These are phyloP conservation scores for Xanthorhoe spadicearia DNA, from an alignment of 2,888 invertebrate species.

Conservation along the genomic window DNA sequence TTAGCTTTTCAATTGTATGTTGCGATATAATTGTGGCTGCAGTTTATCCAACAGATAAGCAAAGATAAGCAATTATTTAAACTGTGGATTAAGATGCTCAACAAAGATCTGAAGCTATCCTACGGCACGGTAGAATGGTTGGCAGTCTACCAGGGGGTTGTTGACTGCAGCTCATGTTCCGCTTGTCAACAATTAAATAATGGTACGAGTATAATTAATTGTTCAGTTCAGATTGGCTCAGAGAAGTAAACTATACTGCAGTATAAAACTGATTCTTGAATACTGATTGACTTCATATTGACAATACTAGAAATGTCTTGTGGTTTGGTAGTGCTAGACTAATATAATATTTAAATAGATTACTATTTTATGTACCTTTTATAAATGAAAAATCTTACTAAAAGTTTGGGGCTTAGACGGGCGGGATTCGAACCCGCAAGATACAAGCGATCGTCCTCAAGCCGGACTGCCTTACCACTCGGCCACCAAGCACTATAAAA, in stretches of 20 bases:
- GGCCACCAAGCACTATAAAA: too few relatives aligned
- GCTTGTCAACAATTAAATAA: not conserved
- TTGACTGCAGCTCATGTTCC: conserved; percentile 8
- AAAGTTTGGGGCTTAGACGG: too few relatives aligned
- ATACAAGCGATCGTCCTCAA: too few relatives aligned
- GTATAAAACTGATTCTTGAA: not conserved
- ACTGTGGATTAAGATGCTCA: conserved; percentile 22
- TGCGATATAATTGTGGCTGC: conserved; percentile 38
- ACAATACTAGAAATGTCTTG: too few relatives aligned
- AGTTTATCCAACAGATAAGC: conserved; percentile 17
- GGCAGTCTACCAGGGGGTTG: conserved; percentile 4
- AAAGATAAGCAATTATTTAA: conserved; percentile 12
- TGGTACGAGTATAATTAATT: not conserved
- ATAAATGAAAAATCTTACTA: too few relatives aligned
- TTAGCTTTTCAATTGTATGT: conserved; percentile 37
- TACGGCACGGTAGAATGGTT: conserved; percentile 4
- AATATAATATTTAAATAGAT: too few relatives aligned
- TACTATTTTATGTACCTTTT: too few relatives aligned
- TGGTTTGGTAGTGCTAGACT: too few relatives aligned
- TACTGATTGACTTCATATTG: too few relatives aligned
- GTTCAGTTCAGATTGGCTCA: not conserved
- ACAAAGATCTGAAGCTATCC: conserved; percentile 13
- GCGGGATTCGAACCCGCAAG: too few relatives aligned
- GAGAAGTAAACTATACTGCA: not conserved
- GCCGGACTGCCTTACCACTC: too few relatives aligned